Evolutionary conservation across 2,797 vertebrate species (phyloP), one percentile per base, ranked within the genome.

Genomic region (Cetoscarus ocellatus): DNA sequence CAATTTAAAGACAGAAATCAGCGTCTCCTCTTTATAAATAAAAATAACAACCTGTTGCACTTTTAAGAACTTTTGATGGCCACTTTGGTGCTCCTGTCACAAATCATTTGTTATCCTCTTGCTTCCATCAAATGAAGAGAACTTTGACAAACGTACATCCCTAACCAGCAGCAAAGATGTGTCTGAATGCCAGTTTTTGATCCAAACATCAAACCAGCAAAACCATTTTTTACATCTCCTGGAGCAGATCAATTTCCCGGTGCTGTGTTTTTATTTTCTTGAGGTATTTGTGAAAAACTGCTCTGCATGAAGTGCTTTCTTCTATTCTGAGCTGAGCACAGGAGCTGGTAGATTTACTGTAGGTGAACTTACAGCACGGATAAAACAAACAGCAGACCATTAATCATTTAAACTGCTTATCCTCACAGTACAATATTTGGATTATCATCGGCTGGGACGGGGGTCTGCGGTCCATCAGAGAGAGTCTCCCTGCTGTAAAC

Each of bases 341-440:
- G 72, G 15, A 54, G 47, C 19, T 58, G 11, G 36, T 43, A 6
- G 59, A 61, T 44, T 8, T 54, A 45, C 79, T 77, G 73, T 63
- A 80, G 66, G 69, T 73, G 79, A 77, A 12, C 19, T 68, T 48
- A 58, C 73, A 62, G 53, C 61, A 14, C 56, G 0, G 44, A 81
- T 34, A 38, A 42, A 75, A 62, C 50, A 49, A 77, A 64, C 55
- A 50, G n/a, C 8, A 39, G 54, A 52, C 63, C 71, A 75, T 87
- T 70, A 80, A 73, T 84, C 83, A 80, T 51, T 73, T 79, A 80
- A 71, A 61, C 84, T 81, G 82, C 86, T 91, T 88, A 88, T 88
- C 79, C 80, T 75, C 18, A 3, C 47, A 82, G 81, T 79, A 77
- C 88, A 94, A 92, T 94, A 93, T 95, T 95, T 94, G 93, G 89